Percentiles rank a stretch among this genome's conserved stretches.
Evolutionary conservation across 2,797 vertebrate species (phyloP).

Genomic region (Dryobates pubescens): DNA sequence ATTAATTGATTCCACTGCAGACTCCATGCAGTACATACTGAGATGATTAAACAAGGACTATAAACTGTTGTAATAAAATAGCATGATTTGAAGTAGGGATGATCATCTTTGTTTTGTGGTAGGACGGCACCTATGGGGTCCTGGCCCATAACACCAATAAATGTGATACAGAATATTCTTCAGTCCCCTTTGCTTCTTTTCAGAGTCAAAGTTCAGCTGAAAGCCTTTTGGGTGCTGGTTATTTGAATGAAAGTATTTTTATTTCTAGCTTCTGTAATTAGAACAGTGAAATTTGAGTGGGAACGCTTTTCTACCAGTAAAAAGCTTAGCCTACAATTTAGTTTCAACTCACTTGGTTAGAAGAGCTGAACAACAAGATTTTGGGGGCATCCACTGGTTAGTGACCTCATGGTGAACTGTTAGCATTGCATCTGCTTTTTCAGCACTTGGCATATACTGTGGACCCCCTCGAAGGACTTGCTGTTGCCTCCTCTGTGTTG

Average conservation of each 20-base stretch:
- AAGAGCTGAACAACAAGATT: not conserved
- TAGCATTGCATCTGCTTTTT: not conserved
- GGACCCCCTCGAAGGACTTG: not conserved
- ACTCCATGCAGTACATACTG: slow-evolving; percentile 28
- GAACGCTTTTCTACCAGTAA: slow-evolving; percentile 10
- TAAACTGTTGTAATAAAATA: slow-evolving; percentile 49
- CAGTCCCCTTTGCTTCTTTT: not conserved
- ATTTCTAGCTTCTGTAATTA: slow-evolving; percentile 60
- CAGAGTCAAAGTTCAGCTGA: slow-evolving; percentile 26
- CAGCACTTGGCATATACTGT: not conserved
- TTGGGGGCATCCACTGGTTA: not conserved
- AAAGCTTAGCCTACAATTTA: slow-evolving; percentile 40
- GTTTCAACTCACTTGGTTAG: slow-evolving; percentile 2
- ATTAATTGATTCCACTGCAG: slow-evolving; percentile 36
- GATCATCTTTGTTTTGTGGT: not conserved
- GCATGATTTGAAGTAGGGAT: slow-evolving; percentile 8
- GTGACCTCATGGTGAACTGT: not conserved
- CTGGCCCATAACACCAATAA: not conserved
- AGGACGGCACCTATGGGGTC: slow-evolving; percentile 37
- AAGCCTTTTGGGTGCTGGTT: slow-evolving; percentile 22
- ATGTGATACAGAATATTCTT: not conserved
- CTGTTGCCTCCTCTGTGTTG: not conserved
- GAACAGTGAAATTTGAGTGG: slow-evolving; percentile 54
- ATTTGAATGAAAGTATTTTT: slow-evolving; percentile 58
- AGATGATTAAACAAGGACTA: slow-evolving; percentile 45